phyloP scores from a whole-genome alignment of 2,113 vertebrate species.

The Rallus limicola region DNA sequence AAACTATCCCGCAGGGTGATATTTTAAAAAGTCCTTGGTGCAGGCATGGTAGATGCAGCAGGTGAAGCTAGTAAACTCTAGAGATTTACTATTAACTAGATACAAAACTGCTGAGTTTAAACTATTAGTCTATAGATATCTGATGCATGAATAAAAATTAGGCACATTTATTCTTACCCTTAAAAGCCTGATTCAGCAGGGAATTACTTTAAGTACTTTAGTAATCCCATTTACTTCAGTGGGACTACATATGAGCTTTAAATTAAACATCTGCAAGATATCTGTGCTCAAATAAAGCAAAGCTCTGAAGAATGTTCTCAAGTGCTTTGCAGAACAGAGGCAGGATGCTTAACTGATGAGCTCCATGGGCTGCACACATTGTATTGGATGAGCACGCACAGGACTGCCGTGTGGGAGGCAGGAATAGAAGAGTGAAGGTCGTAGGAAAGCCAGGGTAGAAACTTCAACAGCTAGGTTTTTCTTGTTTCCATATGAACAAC shows the following conservation, averaged over 20 bases:
- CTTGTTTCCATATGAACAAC: not conserved
- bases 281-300: conserved; percentile 39
- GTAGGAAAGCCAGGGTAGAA: not conserved
- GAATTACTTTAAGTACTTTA: conserved; percentile 65
- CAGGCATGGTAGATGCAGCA: not conserved
- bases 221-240: conserved; percentile 64
- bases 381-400: not conserved
- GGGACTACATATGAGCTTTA: conserved; percentile 55
- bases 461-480: not conserved
- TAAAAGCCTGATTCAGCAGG: conserved; percentile 55
- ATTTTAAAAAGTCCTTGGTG: not conserved
- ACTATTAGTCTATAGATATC: conserved; percentile 23
- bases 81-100: not conserved
- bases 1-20: not conserved
- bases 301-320: not conserved
- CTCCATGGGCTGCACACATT: not conserved
- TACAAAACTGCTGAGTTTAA: conserved; percentile 31
- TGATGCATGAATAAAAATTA: conserved; percentile 58
- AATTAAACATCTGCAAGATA: conserved; percentile 65
- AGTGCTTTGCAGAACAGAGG: not conserved
- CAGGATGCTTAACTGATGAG: not conserved
- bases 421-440: not conserved
- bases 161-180: conserved; percentile 42
- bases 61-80: not conserved
- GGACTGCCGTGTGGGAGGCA: not conserved